Evolutionary conservation across 2,113 vertebrate genomes (phyloP), one percentile per base, ranked within the genome.

Genomic region (Lonchura striata): DNA sequence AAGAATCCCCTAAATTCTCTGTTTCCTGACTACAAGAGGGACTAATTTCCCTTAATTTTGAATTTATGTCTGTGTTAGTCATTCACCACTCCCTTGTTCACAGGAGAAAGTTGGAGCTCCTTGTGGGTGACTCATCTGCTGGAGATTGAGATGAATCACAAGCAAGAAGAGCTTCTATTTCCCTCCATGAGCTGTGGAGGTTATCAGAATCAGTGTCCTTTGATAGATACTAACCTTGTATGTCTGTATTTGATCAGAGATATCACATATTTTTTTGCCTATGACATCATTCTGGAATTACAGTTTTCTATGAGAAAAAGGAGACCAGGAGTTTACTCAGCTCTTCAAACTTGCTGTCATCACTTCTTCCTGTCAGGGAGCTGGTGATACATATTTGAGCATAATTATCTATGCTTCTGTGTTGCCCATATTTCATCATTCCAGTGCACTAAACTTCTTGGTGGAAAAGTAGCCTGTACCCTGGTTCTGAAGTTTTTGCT

Each of bases 81-180:
- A 92, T 44, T 78, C 52, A 78, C 56, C 59, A 23, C 90, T 85
- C 74, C 70, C 57, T 89, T 70, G 52, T 47, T 91, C 87, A 71
- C 61, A 49, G 70, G 57, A 93, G 87, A 94, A 96, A 84, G 65
- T 75, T 24, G 49, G 27, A 92, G 81, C 47, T 91, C 57, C 78
- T 54, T 68, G 42, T 18, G 23, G 13, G 27, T 94, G 84, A 94
- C 37, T 85, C 65, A 76, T 94, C 72, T 89, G 42, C 39, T 56
- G 33, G 52, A 84, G 91, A 66, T 82, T 11, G 20, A 71, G 49
- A 66, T 82, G n/a, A 89, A 66, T 84, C 69, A 87, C 23, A 27
- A 42, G 11, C 33, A 92, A 91, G 64, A 70, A 78, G 35, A 19
- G 16, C 30, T 89, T 74, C 60, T 49, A 71, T 91, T 89, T 92